Conservation (phyloP, 2,113 vertebrate genomes). For the Aphelocoma coerulescens region DNA sequence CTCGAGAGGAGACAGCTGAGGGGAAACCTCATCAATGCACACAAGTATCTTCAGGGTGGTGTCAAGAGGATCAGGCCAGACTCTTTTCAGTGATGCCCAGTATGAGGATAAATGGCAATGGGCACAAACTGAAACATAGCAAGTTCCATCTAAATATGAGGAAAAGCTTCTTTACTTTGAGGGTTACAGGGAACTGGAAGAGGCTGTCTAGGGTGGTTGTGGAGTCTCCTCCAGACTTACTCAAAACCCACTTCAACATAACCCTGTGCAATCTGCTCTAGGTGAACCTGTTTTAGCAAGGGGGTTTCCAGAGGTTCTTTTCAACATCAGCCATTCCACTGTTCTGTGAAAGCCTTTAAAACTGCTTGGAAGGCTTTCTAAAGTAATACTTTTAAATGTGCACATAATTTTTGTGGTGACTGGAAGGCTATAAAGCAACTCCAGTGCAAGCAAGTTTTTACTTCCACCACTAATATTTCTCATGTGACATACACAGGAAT, state of each 20-base stretch:
- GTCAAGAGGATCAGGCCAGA: not conserved
- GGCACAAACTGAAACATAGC: not conserved
- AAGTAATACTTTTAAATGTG: not conserved
- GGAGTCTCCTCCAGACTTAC: not conserved
- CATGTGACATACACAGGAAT: not conserved
- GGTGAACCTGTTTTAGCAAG: not conserved
- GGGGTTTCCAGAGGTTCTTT: not conserved
- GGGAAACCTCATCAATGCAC: too few relatives aligned
- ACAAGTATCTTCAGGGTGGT: not conserved
- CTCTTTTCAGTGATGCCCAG: not conserved
- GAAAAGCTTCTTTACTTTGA: not conserved
- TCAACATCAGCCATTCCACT: not conserved
- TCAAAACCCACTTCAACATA: not conserved
- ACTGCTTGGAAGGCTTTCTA: slow-evolving; percentile 11
- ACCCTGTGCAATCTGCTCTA: not conserved
- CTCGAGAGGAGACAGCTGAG: not conserved
- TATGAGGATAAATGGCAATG: not conserved
- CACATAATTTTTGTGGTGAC: not conserved
- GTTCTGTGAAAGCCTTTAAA: not conserved
- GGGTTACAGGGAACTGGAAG: not conserved
- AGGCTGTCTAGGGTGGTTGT: not conserved
- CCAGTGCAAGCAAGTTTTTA: not conserved
- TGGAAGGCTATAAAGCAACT: not conserved
- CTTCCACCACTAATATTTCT: slow-evolving; percentile 4
- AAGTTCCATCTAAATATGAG: not conserved